Conservation (phyloP, 2,797 vertebrate species). For the Sternarchorhynchus goeldii region DNA sequence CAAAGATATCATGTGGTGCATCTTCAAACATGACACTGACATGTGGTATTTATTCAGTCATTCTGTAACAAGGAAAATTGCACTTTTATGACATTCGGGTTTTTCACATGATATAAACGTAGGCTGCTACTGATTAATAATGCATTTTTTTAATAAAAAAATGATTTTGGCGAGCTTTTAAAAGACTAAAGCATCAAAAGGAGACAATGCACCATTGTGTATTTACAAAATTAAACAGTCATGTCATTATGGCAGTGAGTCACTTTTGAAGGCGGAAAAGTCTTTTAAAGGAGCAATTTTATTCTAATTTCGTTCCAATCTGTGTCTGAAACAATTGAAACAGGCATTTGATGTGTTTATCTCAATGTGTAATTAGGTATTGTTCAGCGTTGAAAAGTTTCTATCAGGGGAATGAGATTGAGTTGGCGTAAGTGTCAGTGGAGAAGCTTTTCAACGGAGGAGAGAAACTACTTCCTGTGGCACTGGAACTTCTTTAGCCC, state of each 20-base stretch:
- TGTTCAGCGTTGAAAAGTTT: slow-evolving; percentile 61
- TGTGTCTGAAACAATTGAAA: slow-evolving; percentile 72
- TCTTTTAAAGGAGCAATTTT: slow-evolving; percentile 73
- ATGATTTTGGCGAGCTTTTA: slow-evolving; percentile 59
- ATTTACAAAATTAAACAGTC: slow-evolving; percentile 77
- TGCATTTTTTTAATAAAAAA: slow-evolving; percentile 66
- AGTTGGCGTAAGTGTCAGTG: slow-evolving; percentile 25
- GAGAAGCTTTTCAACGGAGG: slow-evolving; percentile 28
- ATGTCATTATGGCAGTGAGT: slow-evolving; percentile 75
- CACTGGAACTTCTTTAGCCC: slow-evolving; percentile 33
- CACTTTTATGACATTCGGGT: slow-evolving; percentile 75
- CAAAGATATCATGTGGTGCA: slow-evolving; percentile 86
- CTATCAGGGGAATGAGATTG: slow-evolving; percentile 53
- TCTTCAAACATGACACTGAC: slow-evolving; percentile 84
- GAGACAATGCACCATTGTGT: slow-evolving; percentile 79
- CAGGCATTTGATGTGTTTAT: slow-evolving; percentile 72
- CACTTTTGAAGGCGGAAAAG: slow-evolving; percentile 73
- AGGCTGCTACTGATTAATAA: slow-evolving; percentile 73
- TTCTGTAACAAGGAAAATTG: slow-evolving; percentile 75
- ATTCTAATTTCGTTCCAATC: slow-evolving; percentile 74
- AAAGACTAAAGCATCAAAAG: slow-evolving; percentile 73
- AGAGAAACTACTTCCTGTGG: slow-evolving; percentile 38
- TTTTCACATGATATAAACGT: slow-evolving; percentile 77
- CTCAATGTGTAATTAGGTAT: slow-evolving; percentile 65
- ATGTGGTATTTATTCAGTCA: slow-evolving; percentile 84